Conservation (phyloP, 2,797 vertebrate genomes). For the Sciurus carolinensis region DNA sequence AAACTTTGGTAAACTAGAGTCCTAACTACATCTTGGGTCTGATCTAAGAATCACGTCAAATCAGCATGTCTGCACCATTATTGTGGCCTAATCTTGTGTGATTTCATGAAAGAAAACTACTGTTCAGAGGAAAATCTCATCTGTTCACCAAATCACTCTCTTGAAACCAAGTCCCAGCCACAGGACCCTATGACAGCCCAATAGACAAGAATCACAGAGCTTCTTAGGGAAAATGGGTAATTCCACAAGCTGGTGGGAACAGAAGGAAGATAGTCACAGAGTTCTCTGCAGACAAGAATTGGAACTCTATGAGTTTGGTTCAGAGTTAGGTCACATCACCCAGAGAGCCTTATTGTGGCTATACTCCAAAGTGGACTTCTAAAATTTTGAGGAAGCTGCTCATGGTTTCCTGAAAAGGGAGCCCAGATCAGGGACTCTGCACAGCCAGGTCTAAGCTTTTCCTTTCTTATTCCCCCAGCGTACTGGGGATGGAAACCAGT, state of each 20-base stretch:
- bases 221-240: background rate
- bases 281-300: background rate
- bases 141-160: background rate
- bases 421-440: background rate
- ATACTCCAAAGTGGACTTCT: background rate
- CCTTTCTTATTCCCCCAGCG: too few relatives aligned
- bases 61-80: background rate
- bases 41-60: background rate
- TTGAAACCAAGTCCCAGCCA: background rate
- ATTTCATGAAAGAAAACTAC: background rate
- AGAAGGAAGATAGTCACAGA: background rate
- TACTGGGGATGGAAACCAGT: too few relatives aligned
- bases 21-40: background rate
- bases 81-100: background rate
- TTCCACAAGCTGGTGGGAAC: background rate
- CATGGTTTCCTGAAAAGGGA: background rate
- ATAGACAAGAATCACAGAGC: background rate
- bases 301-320: background rate
- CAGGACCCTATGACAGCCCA: background rate
- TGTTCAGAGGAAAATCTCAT: background rate
- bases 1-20: background rate
- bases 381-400: background rate
- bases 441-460: background rate
- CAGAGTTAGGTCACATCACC: background rate
- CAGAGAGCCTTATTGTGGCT: background rate